Conservation (phyloP, 2,113 vertebrate species). For the Elephas maximus region DNA sequence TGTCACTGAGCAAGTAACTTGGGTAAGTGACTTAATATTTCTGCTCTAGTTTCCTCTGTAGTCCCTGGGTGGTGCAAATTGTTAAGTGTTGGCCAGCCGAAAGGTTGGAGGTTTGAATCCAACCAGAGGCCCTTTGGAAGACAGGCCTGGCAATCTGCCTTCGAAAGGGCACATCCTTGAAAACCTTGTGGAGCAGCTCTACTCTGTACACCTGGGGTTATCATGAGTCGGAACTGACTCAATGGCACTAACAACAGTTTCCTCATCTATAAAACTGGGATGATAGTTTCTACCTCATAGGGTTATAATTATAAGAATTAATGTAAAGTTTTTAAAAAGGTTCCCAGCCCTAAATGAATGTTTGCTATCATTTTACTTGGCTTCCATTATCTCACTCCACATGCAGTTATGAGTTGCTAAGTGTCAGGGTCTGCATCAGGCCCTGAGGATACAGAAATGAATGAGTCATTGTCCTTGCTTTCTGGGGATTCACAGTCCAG, state of each 20-base stretch:
- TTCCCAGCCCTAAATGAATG: not conserved
- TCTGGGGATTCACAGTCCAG: not conserved
- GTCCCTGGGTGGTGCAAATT: not conserved
- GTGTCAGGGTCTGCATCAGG: not conserved
- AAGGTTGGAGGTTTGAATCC: no score
- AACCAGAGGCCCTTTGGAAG: no score
- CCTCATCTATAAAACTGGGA: no score
- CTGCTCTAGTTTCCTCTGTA: conserved; percentile 33
- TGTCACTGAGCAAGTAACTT: not conserved
- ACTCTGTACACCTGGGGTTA: no score
- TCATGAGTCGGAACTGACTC: no score
- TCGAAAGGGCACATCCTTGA: no score
- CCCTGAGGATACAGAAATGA: conserved; percentile 3
- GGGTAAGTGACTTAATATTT: not conserved
- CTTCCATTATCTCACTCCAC: not conserved
- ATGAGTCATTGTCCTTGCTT: not conserved
- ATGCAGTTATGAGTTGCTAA: not conserved
- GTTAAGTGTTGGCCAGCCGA: no score
- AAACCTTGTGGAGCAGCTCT: no score
- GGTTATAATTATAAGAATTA: not conserved
- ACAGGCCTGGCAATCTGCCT: no score
- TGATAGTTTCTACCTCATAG: not conserved
- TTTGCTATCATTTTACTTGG: not conserved
- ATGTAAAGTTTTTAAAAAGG: not conserved
- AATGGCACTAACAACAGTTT: no score